Percentiles rank a stretch among this genome's conserved stretches.
phyloP scores from a whole-genome alignment of 2,797 vertebrate species.

The Aulostomus chinensis region DNA sequence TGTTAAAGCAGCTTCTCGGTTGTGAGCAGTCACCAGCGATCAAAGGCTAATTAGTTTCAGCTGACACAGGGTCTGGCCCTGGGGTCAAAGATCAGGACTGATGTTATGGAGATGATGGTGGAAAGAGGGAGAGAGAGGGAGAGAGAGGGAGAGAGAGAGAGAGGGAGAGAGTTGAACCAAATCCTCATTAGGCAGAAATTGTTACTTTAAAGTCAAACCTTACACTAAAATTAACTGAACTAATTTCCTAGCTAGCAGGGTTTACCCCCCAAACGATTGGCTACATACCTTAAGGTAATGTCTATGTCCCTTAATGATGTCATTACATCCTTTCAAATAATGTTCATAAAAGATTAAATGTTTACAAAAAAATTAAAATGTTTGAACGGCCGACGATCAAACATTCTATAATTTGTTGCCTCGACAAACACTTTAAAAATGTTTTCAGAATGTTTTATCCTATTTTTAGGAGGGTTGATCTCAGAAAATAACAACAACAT shows the following conservation, averaged over 20 bases:
- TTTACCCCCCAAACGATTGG: too few relatives aligned
- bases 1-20: slow-evolving; percentile 47
- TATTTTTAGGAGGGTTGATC: too few relatives aligned
- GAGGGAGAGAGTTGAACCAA: slow-evolving; percentile 61
- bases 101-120: slow-evolving; percentile 78
- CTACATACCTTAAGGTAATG: too few relatives aligned
- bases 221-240: slow-evolving; percentile 29
- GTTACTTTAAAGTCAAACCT: slow-evolving; percentile 62
- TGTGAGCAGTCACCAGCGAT: slow-evolving; percentile 74
- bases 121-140: slow-evolving; percentile 51
- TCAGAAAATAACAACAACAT: too few relatives aligned
- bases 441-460: too few relatives aligned
- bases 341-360: too few relatives aligned
- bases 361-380: too few relatives aligned
- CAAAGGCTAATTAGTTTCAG: slow-evolving; percentile 84
- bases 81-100: slow-evolving; percentile 81
- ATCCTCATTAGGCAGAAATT: slow-evolving; percentile 77
- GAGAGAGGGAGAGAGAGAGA: neutral
- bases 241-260: slow-evolving; percentile 27
- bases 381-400: too few relatives aligned
- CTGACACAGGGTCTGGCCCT: slow-evolving; percentile 74
- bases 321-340: too few relatives aligned
- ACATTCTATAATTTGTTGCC: too few relatives aligned
- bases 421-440: too few relatives aligned
- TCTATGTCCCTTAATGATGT: too few relatives aligned